Evolutionary conservation across 2,888 invertebrate species (phyloP), one percentile per base, ranked within the genome.

Genomic region (Alloscopus bannaensis): DNA sequence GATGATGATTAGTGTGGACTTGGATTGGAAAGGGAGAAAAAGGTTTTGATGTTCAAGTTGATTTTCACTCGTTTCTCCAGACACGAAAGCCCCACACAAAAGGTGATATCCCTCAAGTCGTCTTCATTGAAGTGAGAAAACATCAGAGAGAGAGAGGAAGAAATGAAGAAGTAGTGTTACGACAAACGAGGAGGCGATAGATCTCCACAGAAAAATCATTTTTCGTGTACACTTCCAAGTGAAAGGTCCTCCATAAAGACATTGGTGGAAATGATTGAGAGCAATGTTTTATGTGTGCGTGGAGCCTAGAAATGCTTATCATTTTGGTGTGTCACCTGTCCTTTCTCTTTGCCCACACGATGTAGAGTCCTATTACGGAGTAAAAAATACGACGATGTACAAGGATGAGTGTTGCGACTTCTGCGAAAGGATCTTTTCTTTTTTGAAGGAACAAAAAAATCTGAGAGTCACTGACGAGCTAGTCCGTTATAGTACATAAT

Each of bases 11-110:
- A 55, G 55, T 26, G 55, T 55, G 20, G 24, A 24, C 24, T 26
- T 20, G 55, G 24, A 3, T 24, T 36, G 6, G 22, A 20, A 55
- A 55, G 28, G 28, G 55, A 11, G 28, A 26, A 50, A 50, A 20
- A 24, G 28, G 55, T 24, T 26, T 55, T 55, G 24, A 55, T 55
- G 55, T 55, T 55, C 31, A 22, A 59, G 59, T 59, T 59, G 59
- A 59, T 59, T 59, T 59, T 59, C 13, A 16, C 36, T 13, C 36
- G 29, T 59, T 59, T 59, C 59, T 29, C 59, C 29, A 55, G 11
- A 55, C 28, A n/a, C 47, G 36, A 36, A 13, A 36, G 36, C 22
- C 3, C 50, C 50, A 20, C 18, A 18, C 18, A 50, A 50, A n/a
- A 50, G 50, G 50, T 50, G 18, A n/a, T 50, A n/a, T 8, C 22